Conservation (phyloP, 2,113 vertebrate genomes). For the Pseudorasbora parva region DNA sequence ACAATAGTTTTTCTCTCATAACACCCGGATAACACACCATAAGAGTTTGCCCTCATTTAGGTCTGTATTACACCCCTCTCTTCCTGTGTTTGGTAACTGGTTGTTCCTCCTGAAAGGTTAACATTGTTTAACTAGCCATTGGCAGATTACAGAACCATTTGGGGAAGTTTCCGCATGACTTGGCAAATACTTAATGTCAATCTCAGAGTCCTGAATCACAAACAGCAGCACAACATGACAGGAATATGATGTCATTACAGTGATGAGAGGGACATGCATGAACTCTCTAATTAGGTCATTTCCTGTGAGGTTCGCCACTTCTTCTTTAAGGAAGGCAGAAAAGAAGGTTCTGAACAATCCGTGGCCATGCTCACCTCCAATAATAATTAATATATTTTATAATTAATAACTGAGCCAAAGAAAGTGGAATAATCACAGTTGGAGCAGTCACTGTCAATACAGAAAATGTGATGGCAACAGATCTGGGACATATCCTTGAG, state of each 20-base stretch:
- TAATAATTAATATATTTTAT: too few species aligned
- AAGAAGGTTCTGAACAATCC: slow-evolving; percentile 9
- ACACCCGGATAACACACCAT: not conserved
- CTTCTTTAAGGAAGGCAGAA: not conserved
- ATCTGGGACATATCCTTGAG: not conserved
- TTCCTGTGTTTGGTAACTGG: slow-evolving; percentile 9
- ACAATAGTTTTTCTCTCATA: not conserved
- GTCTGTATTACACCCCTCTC: not conserved
- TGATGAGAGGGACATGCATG: not conserved
- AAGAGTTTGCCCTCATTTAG: not conserved
- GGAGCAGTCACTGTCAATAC: not conserved
- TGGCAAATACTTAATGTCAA: slow-evolving; percentile 17
- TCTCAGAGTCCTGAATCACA: not conserved
- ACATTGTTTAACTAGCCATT: not conserved
- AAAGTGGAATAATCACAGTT: not conserved
- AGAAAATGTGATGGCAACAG: not conserved
- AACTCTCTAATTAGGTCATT: slow-evolving; percentile 26
- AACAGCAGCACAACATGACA: not conserved
- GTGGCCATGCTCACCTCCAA: not conserved
- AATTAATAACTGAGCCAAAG: too few species aligned
- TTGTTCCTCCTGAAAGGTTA: slow-evolving; percentile 10
- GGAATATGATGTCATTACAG: slow-evolving; percentile 22
- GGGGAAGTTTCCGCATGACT: slow-evolving; percentile 1
- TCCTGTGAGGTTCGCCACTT: slow-evolving; percentile 19
- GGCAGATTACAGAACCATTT: not conserved